These are phyloP conservation scores for Standfussiana lucernea DNA, from an alignment of 2,888 invertebrate genomes.

Conservation along the genomic window DNA sequence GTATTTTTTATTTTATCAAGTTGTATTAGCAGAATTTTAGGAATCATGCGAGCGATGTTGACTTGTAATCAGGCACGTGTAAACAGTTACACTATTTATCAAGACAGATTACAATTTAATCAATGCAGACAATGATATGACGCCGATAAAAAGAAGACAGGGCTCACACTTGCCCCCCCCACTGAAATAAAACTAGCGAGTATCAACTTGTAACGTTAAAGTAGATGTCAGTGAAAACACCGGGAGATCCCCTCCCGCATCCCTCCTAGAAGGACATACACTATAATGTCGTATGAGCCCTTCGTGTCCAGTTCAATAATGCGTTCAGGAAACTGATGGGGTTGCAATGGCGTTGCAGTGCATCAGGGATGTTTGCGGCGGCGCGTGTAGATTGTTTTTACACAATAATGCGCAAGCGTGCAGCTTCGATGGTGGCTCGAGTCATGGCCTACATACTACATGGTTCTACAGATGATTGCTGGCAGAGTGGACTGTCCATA, in stretches of 20 bases:
- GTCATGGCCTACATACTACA: no score
- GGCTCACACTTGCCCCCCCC: neutral
- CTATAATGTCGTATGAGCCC: no score
- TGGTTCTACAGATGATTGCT: no score
- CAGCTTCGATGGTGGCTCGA: no score
- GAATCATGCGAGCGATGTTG: neutral
- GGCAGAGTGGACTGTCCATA: no score
- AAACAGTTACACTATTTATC: neutral
- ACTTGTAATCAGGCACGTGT: neutral
- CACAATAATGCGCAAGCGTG: no score
- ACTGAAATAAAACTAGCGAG: neutral
- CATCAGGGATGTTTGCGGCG: no score
- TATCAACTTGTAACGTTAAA: neutral
- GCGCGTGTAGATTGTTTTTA: no score
- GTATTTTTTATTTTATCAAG: neutral
- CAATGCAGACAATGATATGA: neutral
- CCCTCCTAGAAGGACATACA: neutral
- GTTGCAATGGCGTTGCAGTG: no score
- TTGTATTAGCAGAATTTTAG: neutral
- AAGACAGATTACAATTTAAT: neutral
- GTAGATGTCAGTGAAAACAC: neutral
- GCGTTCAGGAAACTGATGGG: no score
- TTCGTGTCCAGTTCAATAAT: no score
- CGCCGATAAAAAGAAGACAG: neutral
- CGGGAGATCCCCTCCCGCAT: neutral